These are phyloP conservation scores for Drosophila histrio DNA, from an alignment of 2,888 invertebrate genomes.

Conservation along the genomic window DNA sequence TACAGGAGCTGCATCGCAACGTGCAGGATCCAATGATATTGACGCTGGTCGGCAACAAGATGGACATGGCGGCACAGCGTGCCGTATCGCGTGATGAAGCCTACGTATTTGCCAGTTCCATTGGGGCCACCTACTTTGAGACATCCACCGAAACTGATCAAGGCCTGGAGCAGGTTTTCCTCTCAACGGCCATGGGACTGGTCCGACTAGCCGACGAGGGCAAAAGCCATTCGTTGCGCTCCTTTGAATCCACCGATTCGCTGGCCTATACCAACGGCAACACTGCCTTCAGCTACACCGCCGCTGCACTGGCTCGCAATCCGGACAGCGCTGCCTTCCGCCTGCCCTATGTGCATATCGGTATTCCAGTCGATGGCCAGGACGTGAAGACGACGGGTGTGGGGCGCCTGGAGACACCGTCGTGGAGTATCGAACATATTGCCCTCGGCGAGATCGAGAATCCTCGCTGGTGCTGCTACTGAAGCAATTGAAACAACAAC, in stretches of 20 bases:
- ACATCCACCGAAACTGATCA: constrained; percentile 92
- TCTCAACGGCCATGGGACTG: constrained; percentile 87
- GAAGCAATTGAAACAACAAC: constrained; percentile 13
- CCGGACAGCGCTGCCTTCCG: constrained; percentile 73
- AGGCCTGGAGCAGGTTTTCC: constrained; percentile 91
- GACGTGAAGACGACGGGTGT: constrained; percentile 87
- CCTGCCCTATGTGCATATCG: constrained; percentile 82
- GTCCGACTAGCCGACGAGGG: constrained; percentile 86
- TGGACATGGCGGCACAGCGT: constrained; percentile 88
- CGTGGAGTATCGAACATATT: constrained; percentile 88
- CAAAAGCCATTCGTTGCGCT: constrained; percentile 85
- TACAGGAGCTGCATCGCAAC: constrained; percentile 90
- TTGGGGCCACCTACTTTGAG: constrained; percentile 94
- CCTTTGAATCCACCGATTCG: constrained; percentile 87
- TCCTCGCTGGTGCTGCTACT: constrained; percentile 87
- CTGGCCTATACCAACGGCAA: constrained; percentile 80
- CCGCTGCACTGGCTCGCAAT: constrained; percentile 59
- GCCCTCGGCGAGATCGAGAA: constrained; percentile 88
- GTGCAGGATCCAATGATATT: constrained; percentile 92
- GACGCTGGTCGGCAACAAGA: constrained; percentile 93
- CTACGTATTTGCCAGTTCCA: constrained; percentile 89
- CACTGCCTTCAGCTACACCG: constrained; percentile 75
- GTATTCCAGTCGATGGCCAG: constrained; percentile 84
- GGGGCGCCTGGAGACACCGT: constrained; percentile 87
- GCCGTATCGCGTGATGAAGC: constrained; percentile 89